Base-by-base conservation (phyloP, 2,113 vertebrate species). In the Oostethus manadensis region DNA sequence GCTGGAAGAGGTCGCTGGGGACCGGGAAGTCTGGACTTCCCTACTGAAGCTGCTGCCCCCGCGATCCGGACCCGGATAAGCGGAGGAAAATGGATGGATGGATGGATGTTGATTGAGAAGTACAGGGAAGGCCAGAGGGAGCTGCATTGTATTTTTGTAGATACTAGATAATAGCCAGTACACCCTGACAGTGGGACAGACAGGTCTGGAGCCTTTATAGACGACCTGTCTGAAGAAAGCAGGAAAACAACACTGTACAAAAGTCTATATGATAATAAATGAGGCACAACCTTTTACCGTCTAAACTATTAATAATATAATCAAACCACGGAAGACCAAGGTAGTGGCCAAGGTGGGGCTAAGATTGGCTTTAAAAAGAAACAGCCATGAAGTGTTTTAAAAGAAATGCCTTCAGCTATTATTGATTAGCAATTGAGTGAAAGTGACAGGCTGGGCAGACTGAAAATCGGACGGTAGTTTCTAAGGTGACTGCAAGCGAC, bases 361-460 rank as follows among this genome's bases (percentile, higher is more conserved):
- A 9, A 7, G 3, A 57, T 58, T 45, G 43, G n/a, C 38, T 50
- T 6, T 49, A 50, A 64, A 57, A 56, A 20, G 9, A 48, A 40
- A 60, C 1, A 26, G 42, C 62, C 0, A 1, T 21, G 17, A 4
- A n/a, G 20, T 13, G 51, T 29, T 68, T 16, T 6, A 10, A 50
- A 2, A 56, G 46, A 15, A 59, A 42, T 51, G 47, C 44, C 49
- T 51, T 33, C 47, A 56, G 59, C 56, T 55, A 43, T 43, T 74
- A 76, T 61, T 65, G 62, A 80, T 67, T 42, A 58, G 21, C 49
- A 50, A 51, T 54, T 53, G 43, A 49, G 50, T 20, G 13, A 48
- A 55, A 23, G 40, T 58, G 60, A 62, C 60, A 51, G 33, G 18
- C 5, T 26, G 48, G 44, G 53, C 56, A 61, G 48, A 22, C 13